These are phyloP conservation scores for Anhinga anhinga DNA, from an alignment of 2,113 vertebrate species.

Conservation along the genomic window DNA sequence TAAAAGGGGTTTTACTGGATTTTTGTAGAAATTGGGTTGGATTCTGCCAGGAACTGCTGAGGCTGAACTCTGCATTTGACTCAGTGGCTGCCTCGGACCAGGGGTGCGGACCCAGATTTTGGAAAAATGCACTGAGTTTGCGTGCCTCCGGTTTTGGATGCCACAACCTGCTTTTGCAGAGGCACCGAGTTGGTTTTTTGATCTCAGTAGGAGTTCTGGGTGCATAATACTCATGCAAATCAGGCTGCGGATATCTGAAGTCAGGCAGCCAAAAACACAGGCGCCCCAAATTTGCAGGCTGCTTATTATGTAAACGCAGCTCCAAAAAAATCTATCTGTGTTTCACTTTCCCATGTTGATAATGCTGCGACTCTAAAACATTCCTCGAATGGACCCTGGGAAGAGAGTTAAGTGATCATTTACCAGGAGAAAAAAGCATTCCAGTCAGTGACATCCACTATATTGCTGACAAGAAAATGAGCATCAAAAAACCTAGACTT, in stretches of 20 bases:
- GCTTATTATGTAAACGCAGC: not conserved
- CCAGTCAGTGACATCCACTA: not conserved
- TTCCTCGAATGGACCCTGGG: not conserved
- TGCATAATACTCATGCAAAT: constrained; percentile 49
- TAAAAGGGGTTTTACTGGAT: not conserved
- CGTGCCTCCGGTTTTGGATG: not conserved
- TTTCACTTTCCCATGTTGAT: constrained; percentile 3
- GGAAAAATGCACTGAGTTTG: not conserved
- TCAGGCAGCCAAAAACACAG: constrained; percentile 38
- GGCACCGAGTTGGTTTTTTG: not conserved
- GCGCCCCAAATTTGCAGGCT: constrained; percentile 25
- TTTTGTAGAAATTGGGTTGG: not conserved
- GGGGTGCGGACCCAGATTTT: not conserved
- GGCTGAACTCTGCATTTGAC: not conserved
- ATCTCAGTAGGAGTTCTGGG: constrained; percentile 61
- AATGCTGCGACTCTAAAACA: not conserved
- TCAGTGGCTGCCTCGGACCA: not conserved
- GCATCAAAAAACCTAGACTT: not conserved
- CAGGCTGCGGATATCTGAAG: constrained; percentile 8
- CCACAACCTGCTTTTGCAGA: constrained; percentile 38
- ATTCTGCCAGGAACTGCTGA: not conserved
- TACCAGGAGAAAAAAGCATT: not conserved
- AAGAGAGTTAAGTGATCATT: not conserved
- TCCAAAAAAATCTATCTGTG: not conserved
- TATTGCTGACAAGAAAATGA: not conserved